Base-by-base conservation (phyloP, 64 coral and sea anemone species). In the Cladopsammia gracilis region DNA sequence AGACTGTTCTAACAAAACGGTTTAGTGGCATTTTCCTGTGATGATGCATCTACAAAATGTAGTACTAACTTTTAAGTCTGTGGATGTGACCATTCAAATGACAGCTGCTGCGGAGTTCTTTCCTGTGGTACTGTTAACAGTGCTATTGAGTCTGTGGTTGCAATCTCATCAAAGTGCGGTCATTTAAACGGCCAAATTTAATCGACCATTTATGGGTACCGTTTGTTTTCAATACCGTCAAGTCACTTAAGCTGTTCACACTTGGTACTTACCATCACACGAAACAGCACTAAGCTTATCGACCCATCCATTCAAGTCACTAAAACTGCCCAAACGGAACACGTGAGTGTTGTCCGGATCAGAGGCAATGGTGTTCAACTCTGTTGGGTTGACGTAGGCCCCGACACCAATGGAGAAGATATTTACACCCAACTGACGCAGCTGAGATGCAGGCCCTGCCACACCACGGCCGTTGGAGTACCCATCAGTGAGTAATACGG, bases 221-320 rank as follows among this genome's bases (percentile, higher is more conserved):
- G 53, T 56, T 10, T 12, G 53, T 56, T 12, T 12, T 56, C 53
- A 56, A 56, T 10, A 3, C 7, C 53, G 53, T 56, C n/a, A 24
- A 11, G 52, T 45, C 18, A n/a, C 45, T 2, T 44, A 16, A 7
- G 7, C 26, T 11, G 8, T 42, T 49, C 19, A 70, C 25, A 10
- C 6, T 4, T 34, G 34, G 0, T 6, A 56, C 98, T 94, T 85
- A 99, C 98, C 98, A 24, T 96, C 94, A 74, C 98, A 99, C 2
- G 98, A 99, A 0, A 99, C 98, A 24, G 98, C 76, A 78, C 98
- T 99, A 10, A 99, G 86, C 52, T 87, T 96, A 68, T 98, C 97
- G 25, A 96, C 91, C 97, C 97, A 98, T 23, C 75, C 86, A 20
- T 81, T 78, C 10, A 99, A 71, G 22, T 93, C 86, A 57, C 96